Base-by-base conservation (phyloP, 2,888 invertebrate genomes). In the Melitaea athalia region DNA sequence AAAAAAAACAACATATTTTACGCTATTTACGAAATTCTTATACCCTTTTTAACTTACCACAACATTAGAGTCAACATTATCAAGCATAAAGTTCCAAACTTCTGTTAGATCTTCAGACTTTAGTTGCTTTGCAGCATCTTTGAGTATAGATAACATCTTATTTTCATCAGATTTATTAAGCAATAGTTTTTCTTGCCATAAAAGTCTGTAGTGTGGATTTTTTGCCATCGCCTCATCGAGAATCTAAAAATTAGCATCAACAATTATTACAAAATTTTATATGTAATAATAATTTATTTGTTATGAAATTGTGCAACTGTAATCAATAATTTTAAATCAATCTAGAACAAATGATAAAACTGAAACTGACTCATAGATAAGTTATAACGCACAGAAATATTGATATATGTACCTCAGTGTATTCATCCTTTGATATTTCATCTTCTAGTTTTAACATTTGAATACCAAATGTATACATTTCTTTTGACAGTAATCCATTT, bases 401-500 rank as follows among this genome's bases (percentile, higher is more conserved):
- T 5, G 0, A 11, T 17, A 17, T 24, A 12, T 24, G 14, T 83
- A 92, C 92, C 88, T 89, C 77, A 59, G 78, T 72, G 53, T 89
- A 77, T 65, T 88, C 85, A 8, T 85, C 82, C 63, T 76, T 78
- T 0, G 82, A 76, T n/a, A 79, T 74, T 66, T 80, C 81, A 63
- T 85, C 82, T 74, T 91, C 85, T 8, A 86, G 63, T 71, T 89
- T 90, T 49, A 89, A 74, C 72, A 92, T 73, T 57, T 87, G 79
- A 59, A 92, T 81, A 1, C 92, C 92, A 81, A 92, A 92, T 8
- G 79, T 77, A 73, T 89, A 92, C 89, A 91, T 89, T 3, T 91
- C 86, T 77, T 86, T 84, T 4, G 82, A 79, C 2, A 92, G 81
- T 10, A 91, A 68, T 10, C 85, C 87, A 78, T 84, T 85, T 50